phyloP scores from a whole-genome alignment of 2,888 invertebrate genomes.

The Morpho deidamia region DNA sequence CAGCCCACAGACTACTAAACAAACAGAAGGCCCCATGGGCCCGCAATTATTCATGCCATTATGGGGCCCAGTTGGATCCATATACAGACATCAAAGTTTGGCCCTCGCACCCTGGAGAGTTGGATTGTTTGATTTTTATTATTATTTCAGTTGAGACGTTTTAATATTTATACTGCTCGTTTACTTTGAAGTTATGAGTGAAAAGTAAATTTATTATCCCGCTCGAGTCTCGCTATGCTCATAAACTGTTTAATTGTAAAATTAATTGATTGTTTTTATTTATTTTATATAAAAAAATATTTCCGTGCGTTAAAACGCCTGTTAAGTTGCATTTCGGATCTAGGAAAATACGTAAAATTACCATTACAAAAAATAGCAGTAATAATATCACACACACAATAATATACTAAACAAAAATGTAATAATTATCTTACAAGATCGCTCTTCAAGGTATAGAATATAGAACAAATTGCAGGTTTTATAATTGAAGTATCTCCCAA shows the following conservation, averaged over 20 bases:
- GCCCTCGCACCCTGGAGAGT: conserved; percentile 29
- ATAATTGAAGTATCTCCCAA: not conserved
- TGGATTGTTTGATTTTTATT: conserved; percentile 32
- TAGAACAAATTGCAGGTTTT: not conserved
- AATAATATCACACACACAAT: not conserved
- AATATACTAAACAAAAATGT: no score
- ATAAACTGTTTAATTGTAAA: not conserved
- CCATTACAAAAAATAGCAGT: not conserved
- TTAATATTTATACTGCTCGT: conserved; percentile 19
- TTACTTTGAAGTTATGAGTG: conserved; percentile 23
- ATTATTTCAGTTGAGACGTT: conserved; percentile 23
- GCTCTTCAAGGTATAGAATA: no score
- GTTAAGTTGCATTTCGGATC: no score
- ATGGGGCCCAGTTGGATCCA: conserved; percentile 23
- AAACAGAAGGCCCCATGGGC: conserved; percentile 37
- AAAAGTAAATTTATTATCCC: conserved; percentile 15
- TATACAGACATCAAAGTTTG: conserved; percentile 48
- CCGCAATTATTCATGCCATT: conserved; percentile 42
- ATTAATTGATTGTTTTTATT: not conserved
- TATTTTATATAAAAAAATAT: no score
- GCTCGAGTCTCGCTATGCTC: not conserved
- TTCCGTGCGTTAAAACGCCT: no score
- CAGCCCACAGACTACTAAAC: conserved; percentile 30
- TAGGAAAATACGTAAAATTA: no score
- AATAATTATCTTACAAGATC: no score